Conservation (phyloP, 2,113 vertebrate genomes). For the Atherinomorus stipes region DNA sequence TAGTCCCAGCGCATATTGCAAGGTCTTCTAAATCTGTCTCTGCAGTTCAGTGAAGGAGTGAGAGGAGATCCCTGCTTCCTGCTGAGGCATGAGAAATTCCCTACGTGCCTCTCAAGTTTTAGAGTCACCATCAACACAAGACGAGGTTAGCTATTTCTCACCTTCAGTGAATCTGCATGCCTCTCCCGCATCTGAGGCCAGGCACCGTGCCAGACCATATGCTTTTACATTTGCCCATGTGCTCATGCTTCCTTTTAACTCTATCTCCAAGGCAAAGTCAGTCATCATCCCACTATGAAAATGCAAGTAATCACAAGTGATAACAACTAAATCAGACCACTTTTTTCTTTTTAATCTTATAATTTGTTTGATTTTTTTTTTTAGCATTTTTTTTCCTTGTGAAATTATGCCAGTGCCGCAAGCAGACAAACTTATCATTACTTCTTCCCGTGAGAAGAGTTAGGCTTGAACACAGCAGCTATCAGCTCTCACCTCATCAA, state of each 20-base stretch:
- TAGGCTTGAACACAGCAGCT: conserved; percentile 29
- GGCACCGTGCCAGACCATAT: conserved; percentile 49
- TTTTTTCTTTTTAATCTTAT: conserved; percentile 39
- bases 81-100: conserved; percentile 76
- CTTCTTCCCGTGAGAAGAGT: conserved; percentile 46
- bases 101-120: conserved; percentile 70
- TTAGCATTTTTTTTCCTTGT: not conserved
- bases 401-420: conserved; percentile 12
- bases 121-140: conserved; percentile 63
- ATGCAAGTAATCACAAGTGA: conserved; percentile 7
- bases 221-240: conserved; percentile 42
- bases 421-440: not conserved
- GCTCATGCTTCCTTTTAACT: conserved; percentile 39
- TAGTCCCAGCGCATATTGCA: not conserved
- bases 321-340: conserved; percentile 35
- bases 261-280: conserved; percentile 35
- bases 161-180: conserved; percentile 59
- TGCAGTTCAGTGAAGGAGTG: conserved; percentile 25
- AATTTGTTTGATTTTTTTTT: conserved; percentile 38
- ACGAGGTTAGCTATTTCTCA: conserved; percentile 72
- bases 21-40: conserved; percentile 22
- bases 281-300: conserved; percentile 8
- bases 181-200: conserved; percentile 40
- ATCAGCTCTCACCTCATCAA: conserved; percentile 66
- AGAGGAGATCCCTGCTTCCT: conserved; percentile 58